Conservation (phyloP, 2,888 invertebrate genomes). For the Epinotia brunnichana region DNA sequence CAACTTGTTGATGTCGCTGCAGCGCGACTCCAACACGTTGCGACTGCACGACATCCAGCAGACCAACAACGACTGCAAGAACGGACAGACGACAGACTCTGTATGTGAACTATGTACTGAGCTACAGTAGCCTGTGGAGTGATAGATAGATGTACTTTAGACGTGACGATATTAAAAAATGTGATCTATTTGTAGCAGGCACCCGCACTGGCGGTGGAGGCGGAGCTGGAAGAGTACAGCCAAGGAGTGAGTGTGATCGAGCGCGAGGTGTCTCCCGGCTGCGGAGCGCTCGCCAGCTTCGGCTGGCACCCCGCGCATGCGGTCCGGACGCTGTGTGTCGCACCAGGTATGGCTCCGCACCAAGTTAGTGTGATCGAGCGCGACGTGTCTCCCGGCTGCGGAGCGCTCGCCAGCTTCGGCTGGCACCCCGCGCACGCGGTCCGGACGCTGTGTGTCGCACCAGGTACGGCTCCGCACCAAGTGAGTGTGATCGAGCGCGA, state of each 20-base stretch:
- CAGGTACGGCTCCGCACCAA: too few relatives aligned
- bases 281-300: slow-evolving; percentile 86
- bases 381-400: too few relatives aligned
- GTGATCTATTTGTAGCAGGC: not conserved
- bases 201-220: slow-evolving; percentile 60
- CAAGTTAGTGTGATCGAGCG: too few relatives aligned
- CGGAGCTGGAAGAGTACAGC: slow-evolving; percentile 56
- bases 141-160: too few relatives aligned
- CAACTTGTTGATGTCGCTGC: slow-evolving; percentile 91
- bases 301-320: slow-evolving; percentile 94
- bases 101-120: slow-evolving; percentile 3
- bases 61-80: slow-evolving; percentile 58
- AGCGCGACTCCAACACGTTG: slow-evolving; percentile 89
- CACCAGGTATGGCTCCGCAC: slow-evolving; percentile 60
- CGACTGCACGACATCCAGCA: slow-evolving; percentile 92
- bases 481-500: too few relatives aligned
- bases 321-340: slow-evolving; percentile 89
- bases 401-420: too few relatives aligned
- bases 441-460: too few relatives aligned
- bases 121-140: not conserved
- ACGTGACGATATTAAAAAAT: too few relatives aligned
- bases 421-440: too few relatives aligned
- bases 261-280: slow-evolving; percentile 63
- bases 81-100: slow-evolving; percentile 48
- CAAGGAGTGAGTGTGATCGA: slow-evolving; percentile 49